phyloP scores from a whole-genome alignment of 1,140 invertebrate genomes.

The Ectropis grisescens region DNA sequence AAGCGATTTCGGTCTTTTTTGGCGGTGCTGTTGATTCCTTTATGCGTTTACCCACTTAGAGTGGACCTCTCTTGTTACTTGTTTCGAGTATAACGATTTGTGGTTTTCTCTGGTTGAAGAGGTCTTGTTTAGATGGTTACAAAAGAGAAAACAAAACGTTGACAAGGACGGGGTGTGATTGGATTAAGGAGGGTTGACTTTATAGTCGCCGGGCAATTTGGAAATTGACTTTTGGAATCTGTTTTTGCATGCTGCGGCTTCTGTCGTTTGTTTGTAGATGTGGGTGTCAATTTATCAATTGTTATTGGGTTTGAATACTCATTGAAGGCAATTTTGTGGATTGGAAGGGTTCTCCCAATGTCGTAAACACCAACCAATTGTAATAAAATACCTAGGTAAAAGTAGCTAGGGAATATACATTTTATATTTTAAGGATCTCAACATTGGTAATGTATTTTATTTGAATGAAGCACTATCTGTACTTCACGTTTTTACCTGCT shows the following conservation, averaged over 20 bases:
- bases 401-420: too few relatives aligned
- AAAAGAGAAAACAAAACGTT: slow-evolving; percentile 61
- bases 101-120: too few relatives aligned
- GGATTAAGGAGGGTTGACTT: slow-evolving; percentile 66
- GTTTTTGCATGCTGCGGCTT: slow-evolving; percentile 45
- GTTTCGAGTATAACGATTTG: neutral
- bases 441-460: too few relatives aligned
- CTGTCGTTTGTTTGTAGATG: slow-evolving; percentile 37
- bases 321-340: slow-evolving; percentile 15
- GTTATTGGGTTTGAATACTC: slow-evolving; percentile 22
- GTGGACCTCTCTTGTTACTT: slow-evolving; percentile 16
- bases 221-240: slow-evolving; percentile 64
- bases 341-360: slow-evolving; percentile 20
- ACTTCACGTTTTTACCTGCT: too few relatives aligned
- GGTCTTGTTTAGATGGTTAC: slow-evolving; percentile 32
- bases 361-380: too few relatives aligned
- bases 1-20: slow-evolving; percentile 36
- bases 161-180: slow-evolving; percentile 60
- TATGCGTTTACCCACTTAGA: slow-evolving; percentile 22
- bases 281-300: slow-evolving; percentile 36
- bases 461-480: too few relatives aligned
- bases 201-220: slow-evolving; percentile 59
- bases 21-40: slow-evolving; percentile 16
- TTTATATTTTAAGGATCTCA: too few relatives aligned
- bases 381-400: too few relatives aligned